Percentiles rank a stretch among this genome's conserved stretches.
Conservation (phyloP, 2,797 vertebrate species). For the Halcyon chelicuti region DNA sequence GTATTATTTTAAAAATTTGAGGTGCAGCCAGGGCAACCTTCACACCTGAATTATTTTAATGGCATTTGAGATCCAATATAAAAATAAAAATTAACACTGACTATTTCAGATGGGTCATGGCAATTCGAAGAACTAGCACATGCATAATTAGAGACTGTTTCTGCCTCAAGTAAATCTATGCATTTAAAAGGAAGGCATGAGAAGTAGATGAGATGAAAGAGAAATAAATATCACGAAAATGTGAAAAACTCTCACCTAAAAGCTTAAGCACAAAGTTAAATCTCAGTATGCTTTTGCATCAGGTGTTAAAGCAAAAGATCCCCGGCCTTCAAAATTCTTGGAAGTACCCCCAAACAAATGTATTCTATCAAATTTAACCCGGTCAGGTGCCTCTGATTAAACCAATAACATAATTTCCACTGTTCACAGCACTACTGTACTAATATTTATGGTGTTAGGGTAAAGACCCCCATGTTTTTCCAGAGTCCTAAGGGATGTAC, state of each 20-base stretch:
- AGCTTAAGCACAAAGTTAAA: not conserved
- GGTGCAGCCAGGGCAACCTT: not conserved
- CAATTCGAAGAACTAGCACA: not conserved
- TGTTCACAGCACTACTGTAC: conserved; percentile 54
- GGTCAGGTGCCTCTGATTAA: conserved; percentile 32
- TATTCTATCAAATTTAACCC: conserved; percentile 10
- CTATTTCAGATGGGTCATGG: not conserved
- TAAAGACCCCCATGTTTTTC: not conserved
- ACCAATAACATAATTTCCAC: conserved; percentile 48
- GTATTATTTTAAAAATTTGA: not conserved
- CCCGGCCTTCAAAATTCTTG: conserved; percentile 24
- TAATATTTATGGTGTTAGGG: conserved; percentile 53
- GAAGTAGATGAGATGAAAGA: not conserved
- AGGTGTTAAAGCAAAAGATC: conserved; percentile 26
- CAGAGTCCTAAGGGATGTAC: conserved; percentile 9
- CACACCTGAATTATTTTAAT: conserved; percentile 2
- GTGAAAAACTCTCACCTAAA: not conserved
- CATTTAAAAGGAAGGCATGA: not conserved
- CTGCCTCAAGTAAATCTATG: not conserved
- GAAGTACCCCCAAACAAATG: conserved; percentile 22
- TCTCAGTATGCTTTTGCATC: conserved; percentile 21
- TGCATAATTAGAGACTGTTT: not conserved
- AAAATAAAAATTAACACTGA: not conserved
- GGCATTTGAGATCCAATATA: not conserved
- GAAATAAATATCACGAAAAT: not conserved